Base-by-base conservation (phyloP, 2,888 invertebrate species). In the Drosophila maculinotata region DNA sequence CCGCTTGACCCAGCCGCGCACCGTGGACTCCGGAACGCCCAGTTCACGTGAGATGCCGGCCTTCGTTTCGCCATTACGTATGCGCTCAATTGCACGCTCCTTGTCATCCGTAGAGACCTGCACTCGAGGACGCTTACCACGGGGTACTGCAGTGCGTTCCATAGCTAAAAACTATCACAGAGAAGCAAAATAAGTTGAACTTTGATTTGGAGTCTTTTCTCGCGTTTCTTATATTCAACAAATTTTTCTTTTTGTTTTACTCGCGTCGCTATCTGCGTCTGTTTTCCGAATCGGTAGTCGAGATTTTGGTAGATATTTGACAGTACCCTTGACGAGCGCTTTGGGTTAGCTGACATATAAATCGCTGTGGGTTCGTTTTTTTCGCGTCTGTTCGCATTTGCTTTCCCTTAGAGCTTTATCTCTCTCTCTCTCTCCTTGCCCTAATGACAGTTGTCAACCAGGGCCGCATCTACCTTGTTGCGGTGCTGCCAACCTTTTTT, bases 1-100 rank as follows among this genome's bases (percentile, higher is more conserved):
- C 0, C 83, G 63, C 57, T 83, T 83, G 7, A 83, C 83, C 83
- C 83, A 83, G 6, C 83, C 83, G 14, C 83, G 83, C 26, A 83
- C 83, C 6, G 83, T 83, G 4, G 83, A 83, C 66, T 83, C 83
- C 25, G 83, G 83, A 20, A 83, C 88, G 12, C 88, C 83, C 17
- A 83, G 57, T n/a, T 83, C 83, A 1, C 83, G 66, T 0, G 83
- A 83, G 26, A 83, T 86, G 15, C 83, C 88, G 0, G 83, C 83
- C 62, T 83, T 83, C 0, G 83, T 83, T 33, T 83, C 83, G 0
- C 83, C 83, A 5, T 69, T 64, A 4, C 88, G 88, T n/a, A 83
- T 83, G 36, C 83, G 83, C 0, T 52, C 69, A 12, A 83, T 83
- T 7, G 88, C 83, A 0, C 68, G 68, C 41, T 83, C 87, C 33